phyloP scores from a whole-genome alignment of 2,888 invertebrate species.

The Cremastinae sp. region DNA sequence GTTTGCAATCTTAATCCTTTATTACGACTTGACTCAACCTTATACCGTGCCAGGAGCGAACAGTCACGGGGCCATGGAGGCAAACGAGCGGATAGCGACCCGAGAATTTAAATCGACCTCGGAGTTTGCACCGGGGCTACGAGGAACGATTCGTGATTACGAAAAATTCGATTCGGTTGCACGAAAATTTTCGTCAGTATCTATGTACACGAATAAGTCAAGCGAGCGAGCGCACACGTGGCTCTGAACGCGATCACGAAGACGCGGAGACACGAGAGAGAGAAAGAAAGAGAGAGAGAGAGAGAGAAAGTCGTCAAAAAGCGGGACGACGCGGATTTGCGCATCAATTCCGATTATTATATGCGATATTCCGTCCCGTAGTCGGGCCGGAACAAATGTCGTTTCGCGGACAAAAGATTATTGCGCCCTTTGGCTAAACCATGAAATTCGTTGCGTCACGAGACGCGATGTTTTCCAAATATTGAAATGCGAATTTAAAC shows the following conservation, averaged over 20 bases:
- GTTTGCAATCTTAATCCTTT: too few species aligned
- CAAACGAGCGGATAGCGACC: not conserved
- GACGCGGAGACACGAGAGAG: not conserved
- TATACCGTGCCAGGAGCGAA: slow-evolving; percentile 64
- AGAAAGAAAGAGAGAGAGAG: too few species aligned
- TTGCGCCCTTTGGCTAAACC: not conserved
- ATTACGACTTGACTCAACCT: too few species aligned
- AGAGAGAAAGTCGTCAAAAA: slow-evolving; percentile 33
- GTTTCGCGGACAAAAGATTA: slow-evolving; percentile 1
- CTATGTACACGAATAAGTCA: not conserved
- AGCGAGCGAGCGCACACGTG: not conserved
- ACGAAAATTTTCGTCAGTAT: slow-evolving; percentile 36
- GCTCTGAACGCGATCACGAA: not conserved
- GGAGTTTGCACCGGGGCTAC: not conserved
- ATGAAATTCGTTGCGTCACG: not conserved
- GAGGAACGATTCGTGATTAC: slow-evolving; percentile 29
- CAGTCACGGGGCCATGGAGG: slow-evolving; percentile 38
- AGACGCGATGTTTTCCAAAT: not conserved
- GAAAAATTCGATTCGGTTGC: slow-evolving; percentile 25
- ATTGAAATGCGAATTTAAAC: too few species aligned
- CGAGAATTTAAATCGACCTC: slow-evolving; percentile 29
- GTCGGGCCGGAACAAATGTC: not conserved
- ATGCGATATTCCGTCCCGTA: slow-evolving; percentile 11
- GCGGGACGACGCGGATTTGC: slow-evolving; percentile 7
- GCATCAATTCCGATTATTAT: slow-evolving; percentile 43